These are phyloP conservation scores for Isurus oxyrinchus DNA, from an alignment of 2,113 vertebrate genomes.

Conservation along the genomic window DNA sequence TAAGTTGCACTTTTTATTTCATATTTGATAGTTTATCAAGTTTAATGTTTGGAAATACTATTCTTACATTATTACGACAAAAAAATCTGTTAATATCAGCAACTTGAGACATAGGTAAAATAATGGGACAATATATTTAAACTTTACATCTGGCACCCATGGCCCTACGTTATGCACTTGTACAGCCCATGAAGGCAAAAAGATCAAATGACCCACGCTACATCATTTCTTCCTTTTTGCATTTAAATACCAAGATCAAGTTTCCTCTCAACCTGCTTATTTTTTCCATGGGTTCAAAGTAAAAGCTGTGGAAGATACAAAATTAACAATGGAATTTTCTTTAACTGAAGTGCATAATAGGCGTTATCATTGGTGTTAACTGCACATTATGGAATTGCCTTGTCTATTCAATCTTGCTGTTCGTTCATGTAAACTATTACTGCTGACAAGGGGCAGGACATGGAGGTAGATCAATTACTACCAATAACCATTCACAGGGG, in stretches of 20 bases:
- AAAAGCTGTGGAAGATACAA: not conserved
- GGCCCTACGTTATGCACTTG: not conserved
- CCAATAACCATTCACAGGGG: no score
- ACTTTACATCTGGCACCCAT: not conserved
- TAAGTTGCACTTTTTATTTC: not conserved
- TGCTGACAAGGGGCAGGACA: not conserved
- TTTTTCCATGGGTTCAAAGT: not conserved
- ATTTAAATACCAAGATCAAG: not conserved
- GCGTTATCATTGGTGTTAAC: not conserved
- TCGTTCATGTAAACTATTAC: not conserved
- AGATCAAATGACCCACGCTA: not conserved
- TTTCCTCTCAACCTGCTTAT: not conserved
- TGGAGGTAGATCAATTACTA: not conserved
- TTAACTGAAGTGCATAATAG: not conserved
- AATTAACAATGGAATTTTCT: not conserved
- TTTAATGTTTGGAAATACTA: not conserved
- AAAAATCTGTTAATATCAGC: not conserved
- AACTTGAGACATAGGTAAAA: not conserved
- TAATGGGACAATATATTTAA: not conserved
- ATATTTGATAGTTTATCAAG: not conserved
- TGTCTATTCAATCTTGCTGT: not conserved
- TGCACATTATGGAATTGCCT: not conserved
- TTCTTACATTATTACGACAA: no score
- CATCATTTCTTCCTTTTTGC: not conserved
- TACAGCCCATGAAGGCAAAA: not conserved